A percentile compares a stretch with the other conserved stretches of the same genome.
Evolutionary conservation across 2,113 vertebrate genomes (phyloP).

Genomic region (Ciconia maguari): DNA sequence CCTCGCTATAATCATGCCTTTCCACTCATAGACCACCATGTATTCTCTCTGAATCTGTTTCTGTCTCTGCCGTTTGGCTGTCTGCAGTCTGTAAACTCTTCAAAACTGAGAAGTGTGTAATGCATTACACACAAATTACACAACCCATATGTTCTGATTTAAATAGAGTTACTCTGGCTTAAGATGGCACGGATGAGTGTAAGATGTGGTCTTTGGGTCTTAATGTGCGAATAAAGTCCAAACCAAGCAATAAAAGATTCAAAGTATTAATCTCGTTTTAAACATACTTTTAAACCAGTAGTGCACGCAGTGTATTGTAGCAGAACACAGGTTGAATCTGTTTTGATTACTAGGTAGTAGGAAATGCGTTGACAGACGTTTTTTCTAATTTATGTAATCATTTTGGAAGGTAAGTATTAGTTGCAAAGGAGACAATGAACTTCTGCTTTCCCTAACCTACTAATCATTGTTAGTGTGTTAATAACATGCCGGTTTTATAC

Average conservation of each 20-base stretch:
- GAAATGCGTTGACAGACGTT: background rate
- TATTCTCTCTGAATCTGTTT: background rate
- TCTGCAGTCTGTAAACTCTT: background rate
- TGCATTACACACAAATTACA: no score
- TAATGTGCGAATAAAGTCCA: background rate
- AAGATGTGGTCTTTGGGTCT: background rate
- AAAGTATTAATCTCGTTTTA: background rate
- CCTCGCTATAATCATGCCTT: background rate
- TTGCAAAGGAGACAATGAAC: background rate
- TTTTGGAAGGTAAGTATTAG: background rate
- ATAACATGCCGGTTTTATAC: background rate
- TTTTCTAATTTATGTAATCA: background rate
- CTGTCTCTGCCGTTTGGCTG: background rate
- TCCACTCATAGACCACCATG: background rate
- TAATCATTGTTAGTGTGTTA: background rate
- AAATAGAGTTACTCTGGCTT: background rate
- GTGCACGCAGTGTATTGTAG: fast-evolving
- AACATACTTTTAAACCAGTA: background rate
- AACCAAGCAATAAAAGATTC: background rate
- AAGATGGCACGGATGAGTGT: background rate
- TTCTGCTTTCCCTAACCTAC: background rate
- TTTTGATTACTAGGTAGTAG: background rate
- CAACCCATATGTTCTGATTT: background rate
- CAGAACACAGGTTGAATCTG: background rate
- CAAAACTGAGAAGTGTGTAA: background rate